Percentiles rank a stretch among this genome's conserved stretches.
Evolutionary conservation across 1,140 invertebrate species (phyloP).

Genomic region (Asbolus verrucosus): DNA sequence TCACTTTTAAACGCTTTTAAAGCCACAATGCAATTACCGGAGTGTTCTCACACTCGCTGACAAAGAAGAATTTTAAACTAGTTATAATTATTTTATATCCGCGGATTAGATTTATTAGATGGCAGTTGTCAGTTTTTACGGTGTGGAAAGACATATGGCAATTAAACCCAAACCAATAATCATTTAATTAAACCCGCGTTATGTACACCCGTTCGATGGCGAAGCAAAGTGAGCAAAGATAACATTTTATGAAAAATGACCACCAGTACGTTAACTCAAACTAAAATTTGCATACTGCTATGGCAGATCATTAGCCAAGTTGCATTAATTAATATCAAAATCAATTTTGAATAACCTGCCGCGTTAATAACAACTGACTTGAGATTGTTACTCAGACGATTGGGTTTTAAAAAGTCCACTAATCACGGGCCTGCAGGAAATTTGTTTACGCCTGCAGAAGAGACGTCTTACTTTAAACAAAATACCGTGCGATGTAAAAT

Average conservation of each 20-base stretch:
- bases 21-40: no score
- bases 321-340: slow-evolving; percentile 17
- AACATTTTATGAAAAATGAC: no score
- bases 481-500: slow-evolving; percentile 20
- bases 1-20: no score
- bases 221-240: slow-evolving; percentile 19
- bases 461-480: slow-evolving; percentile 4
- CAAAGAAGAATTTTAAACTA: no score
- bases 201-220: slow-evolving; percentile 3
- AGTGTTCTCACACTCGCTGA: no score
- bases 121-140: no score
- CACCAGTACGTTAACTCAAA: no score
- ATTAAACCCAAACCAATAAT: slow-evolving; percentile 8
- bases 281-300: slow-evolving; percentile 27
- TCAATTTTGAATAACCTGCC: no score
- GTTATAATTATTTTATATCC: no score
- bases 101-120: no score
- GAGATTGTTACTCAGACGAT: not conserved
- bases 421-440: not conserved
- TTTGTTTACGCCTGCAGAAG: not conserved
- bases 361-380: slow-evolving; percentile 10
- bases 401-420: slow-evolving; percentile 9
- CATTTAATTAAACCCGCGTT: not conserved
- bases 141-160: slow-evolving; percentile 19
- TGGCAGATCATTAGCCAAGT: slow-evolving; percentile 18